Percentiles rank a stretch among this genome's conserved stretches.
These are phyloP conservation scores for Ptychobarbus kaznakovi DNA, from an alignment of 2,797 vertebrate species.

Conservation along the genomic window DNA sequence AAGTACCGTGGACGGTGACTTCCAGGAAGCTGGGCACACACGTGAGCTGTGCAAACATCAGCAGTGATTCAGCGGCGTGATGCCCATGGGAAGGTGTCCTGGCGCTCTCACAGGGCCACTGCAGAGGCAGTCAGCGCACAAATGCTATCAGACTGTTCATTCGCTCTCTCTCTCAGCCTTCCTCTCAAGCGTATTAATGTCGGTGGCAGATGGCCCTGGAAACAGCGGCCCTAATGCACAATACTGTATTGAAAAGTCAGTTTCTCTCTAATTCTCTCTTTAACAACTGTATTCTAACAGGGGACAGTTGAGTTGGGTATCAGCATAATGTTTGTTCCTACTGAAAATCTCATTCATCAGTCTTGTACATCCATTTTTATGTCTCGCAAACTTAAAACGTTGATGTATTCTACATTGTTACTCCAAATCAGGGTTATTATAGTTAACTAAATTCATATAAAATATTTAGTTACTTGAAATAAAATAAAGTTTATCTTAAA, in stretches of 20 bases:
- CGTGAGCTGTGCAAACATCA: slow-evolving; percentile 27
- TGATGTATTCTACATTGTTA: background rate
- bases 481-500: background rate
- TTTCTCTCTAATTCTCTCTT: slow-evolving; percentile 35
- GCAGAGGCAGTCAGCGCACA: slow-evolving; percentile 39
- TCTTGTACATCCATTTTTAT: background rate
- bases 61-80: slow-evolving; percentile 5
- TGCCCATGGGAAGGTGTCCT: slow-evolving; percentile 49
- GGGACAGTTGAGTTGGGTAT: background rate
- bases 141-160: slow-evolving; percentile 46
- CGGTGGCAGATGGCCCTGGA: slow-evolving; percentile 47
- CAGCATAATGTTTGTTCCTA: background rate
- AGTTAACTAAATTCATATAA: background rate
- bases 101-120: slow-evolving; percentile 37
- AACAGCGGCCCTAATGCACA: slow-evolving; percentile 52
- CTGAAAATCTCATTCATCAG: background rate
- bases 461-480: background rate
- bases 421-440: background rate
- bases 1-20: background rate
- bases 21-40: background rate
- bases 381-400: background rate
- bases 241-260: slow-evolving; percentile 21
- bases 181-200: slow-evolving; percentile 54
- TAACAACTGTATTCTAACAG: slow-evolving; percentile 21
- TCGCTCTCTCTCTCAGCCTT: slow-evolving; percentile 37